Base-by-base conservation (phyloP, 2,113 vertebrate species). In the Burhinus oedicnemus region DNA sequence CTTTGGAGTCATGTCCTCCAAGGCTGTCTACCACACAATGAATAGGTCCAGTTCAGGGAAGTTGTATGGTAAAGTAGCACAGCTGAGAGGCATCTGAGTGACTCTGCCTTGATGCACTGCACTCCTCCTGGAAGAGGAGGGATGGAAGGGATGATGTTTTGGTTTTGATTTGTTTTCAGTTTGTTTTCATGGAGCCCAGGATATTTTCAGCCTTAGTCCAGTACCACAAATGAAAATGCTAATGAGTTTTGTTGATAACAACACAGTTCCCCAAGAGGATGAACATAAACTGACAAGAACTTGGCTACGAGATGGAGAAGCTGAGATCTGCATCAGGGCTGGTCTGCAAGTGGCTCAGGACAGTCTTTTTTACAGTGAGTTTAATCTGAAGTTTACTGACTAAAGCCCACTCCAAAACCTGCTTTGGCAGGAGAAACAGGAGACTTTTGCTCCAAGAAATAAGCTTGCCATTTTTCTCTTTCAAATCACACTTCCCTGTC, bases 131-230 rank as follows among this genome's bases (percentile, higher is more conserved):
- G 49, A 83, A 40, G 66, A 84, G 27, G 44, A 47, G 21, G 52
- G 51, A 47, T 44, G 27, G 25, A 75, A 4, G 6, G 30, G 21
- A 42, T 49, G 21, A 52, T 71, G 27, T 34, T 85, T 89, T 30
- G 16, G 42, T 23, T 66, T 95, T 76, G 70, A 22, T 89, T 89
- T 95, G 57, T 74, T 94, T 94, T 83, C 61, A 26, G 1, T 61
- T 69, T 92, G 78, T 90, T 96, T 83, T 87, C 69, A 60, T 66
- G 60, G 51, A 80, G 54, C 25, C n/a, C 21, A n/a, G 62, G 68
- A 64, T 83, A 94, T 91, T 95, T 96, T 93, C 74, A 85, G 74
- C 70, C 57, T 72, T 82, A 84, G 47, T 52, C n/a, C 58, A 93
- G 26, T 34, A 68, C 38, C 32, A 82, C 0, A 0, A 78, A 80